Evolutionary conservation across 92 coral and sea anemone genomes (phyloP).

Genomic region (Epizoanthus rinbou): DNA sequence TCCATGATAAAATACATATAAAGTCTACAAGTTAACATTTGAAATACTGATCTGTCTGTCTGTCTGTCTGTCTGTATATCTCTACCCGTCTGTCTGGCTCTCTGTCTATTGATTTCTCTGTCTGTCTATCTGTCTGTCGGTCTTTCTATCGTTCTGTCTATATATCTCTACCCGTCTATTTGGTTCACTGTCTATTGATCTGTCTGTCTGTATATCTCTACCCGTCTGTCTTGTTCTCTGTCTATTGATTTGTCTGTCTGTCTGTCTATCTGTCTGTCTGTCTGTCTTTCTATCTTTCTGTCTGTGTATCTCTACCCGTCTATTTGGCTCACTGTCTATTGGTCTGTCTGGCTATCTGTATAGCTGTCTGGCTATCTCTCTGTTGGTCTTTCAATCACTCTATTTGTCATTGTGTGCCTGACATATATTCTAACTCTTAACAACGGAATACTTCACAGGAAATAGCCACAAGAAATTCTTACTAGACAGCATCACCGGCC

Average conservation of each 20-base stretch:
- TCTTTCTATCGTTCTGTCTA: not conserved
- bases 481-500: constrained; percentile 80
- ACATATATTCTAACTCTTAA: not conserved
- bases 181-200: not conserved
- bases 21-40: too few species aligned
- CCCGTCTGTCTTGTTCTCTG: not conserved
- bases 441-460: constrained; percentile 41
- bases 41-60: not conserved
- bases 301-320: not conserved
- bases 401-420: not conserved
- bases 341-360: not conserved
- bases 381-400: not conserved
- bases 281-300: not conserved
- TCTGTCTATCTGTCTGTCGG: not conserved
- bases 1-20: too few species aligned
- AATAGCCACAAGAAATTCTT: constrained; percentile 59
- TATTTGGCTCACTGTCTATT: not conserved
- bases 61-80: not conserved
- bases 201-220: not conserved
- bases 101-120: not conserved
- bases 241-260: not conserved
- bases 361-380: not conserved
- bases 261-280: not conserved
- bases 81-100: too few species aligned
- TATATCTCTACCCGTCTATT: not conserved